Conservation (phyloP, 2,888 invertebrate species). For the Metellina segmentata region DNA sequence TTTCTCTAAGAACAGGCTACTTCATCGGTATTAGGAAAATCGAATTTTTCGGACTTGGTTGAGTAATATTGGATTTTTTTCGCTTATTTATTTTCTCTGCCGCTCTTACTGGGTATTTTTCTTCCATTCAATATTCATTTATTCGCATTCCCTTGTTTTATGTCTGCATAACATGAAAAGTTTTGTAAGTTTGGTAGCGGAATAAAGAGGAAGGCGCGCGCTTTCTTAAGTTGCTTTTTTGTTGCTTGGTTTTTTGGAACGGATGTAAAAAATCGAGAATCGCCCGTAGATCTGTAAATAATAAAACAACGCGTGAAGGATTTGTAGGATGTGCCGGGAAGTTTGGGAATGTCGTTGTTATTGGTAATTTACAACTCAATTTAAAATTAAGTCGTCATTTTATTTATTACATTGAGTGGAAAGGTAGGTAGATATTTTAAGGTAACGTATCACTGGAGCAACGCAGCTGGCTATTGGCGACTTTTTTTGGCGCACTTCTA, state of each 20-base stretch:
- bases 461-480: too few species aligned
- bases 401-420: too few species aligned
- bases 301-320: too few species aligned
- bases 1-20: slow-evolving; percentile 35
- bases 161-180: slow-evolving; percentile 27
- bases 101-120: slow-evolving; percentile 14
- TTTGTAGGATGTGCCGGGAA: too few species aligned
- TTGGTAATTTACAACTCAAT: too few species aligned
- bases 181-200: slow-evolving; percentile 31
- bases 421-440: too few species aligned
- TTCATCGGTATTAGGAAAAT: slow-evolving; percentile 50
- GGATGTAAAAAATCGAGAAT: neutral
- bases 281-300: neutral
- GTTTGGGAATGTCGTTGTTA: too few species aligned
- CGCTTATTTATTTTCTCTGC: neutral
- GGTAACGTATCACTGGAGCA: too few species aligned
- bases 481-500: too few species aligned
- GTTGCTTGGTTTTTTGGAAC: neutral
- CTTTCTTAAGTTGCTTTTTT: neutral
- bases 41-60: slow-evolving; percentile 62
- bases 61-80: slow-evolving; percentile 43
- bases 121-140: slow-evolving; percentile 59
- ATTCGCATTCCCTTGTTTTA: slow-evolving; percentile 37
- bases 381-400: too few species aligned
- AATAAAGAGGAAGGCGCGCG: neutral